A percentile compares a stretch with the other conserved stretches of the same genome.
Conservation (phyloP, 2,888 invertebrate genomes). For the Chaetogeoica ovagalla region DNA sequence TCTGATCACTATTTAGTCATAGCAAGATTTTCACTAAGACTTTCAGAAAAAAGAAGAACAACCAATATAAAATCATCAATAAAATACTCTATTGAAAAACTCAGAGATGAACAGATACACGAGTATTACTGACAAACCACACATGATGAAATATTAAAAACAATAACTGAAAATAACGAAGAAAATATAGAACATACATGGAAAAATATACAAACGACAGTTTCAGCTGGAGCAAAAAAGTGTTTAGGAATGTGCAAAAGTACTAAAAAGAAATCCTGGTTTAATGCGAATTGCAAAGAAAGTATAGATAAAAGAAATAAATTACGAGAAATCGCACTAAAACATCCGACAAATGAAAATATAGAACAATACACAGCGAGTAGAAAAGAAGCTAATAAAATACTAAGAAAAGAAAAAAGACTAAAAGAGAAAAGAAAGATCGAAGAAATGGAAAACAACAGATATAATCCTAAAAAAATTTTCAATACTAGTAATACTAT, state of each 20-base stretch:
- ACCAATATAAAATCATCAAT: conserved; percentile 7
- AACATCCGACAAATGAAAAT: conserved; percentile 9
- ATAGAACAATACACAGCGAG: conserved; percentile 7
- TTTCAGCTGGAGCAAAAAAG: not conserved
- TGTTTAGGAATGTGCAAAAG: not conserved
- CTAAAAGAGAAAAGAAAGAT: not conserved
- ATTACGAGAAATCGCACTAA: conserved; percentile 10
- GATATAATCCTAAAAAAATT: too few relatives aligned
- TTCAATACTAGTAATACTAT: too few relatives aligned
- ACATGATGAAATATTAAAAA: not conserved
- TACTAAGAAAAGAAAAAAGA: not conserved
- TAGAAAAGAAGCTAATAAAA: conserved; percentile 5
- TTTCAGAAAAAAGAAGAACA: not conserved
- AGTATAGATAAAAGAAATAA: conserved; percentile 16
- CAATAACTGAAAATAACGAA: not conserved
- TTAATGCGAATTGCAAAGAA: conserved; percentile 12
- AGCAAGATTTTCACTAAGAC: conserved; percentile 5
- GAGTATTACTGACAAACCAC: not conserved
- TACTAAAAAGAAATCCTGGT: conserved; percentile 7
- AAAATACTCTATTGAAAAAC: not conserved
- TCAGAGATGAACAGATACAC: not conserved
- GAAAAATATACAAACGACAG: not conserved
- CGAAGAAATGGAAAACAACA: not conserved
- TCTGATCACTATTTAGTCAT: conserved; percentile 28
- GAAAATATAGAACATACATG: not conserved